Evolutionary conservation across 2,113 vertebrate species (phyloP).

Genomic region (Eolophus roseicapilla): DNA sequence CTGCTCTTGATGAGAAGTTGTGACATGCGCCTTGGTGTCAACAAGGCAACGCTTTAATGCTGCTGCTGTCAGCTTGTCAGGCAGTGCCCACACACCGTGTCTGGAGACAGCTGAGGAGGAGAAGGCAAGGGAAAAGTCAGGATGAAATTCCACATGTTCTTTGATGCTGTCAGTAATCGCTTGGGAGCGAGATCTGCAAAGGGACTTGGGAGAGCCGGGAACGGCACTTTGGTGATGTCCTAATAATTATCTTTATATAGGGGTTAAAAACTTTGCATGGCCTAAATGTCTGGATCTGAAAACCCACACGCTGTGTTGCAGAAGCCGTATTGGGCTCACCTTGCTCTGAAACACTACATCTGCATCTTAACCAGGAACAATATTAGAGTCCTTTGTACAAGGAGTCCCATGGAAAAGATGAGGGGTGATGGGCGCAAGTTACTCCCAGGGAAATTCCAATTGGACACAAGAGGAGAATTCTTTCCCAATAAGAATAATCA

Average conservation of each 20-base stretch:
- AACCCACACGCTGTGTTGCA: fast-evolving
- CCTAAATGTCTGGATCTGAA: background rate
- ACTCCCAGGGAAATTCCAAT: background rate
- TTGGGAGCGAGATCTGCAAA: fast-evolving
- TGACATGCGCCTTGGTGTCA: background rate
- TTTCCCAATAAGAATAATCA: background rate
- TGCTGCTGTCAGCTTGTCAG: background rate
- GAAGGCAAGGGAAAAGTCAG: background rate
- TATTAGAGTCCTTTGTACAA: background rate
- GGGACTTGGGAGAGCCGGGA: background rate
- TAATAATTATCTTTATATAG: background rate
- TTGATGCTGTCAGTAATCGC: fast-evolving
- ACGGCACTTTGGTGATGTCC: fast-evolving
- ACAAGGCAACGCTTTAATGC: background rate
- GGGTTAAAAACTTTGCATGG: background rate
- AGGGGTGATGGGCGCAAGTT: background rate
- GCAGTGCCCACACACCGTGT: background rate
- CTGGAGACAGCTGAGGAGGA: background rate
- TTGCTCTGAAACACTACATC: background rate
- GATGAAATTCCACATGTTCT: background rate
- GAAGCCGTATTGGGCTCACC: background rate
- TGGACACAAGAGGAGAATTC: background rate
- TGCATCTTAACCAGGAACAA: background rate
- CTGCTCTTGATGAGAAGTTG: background rate
- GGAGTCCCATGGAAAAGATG: background rate